A percentile compares a stretch with the other conserved stretches of the same genome.
Evolutionary conservation across 2,113 vertebrate species (phyloP).

Genomic region (Otus sunia): DNA sequence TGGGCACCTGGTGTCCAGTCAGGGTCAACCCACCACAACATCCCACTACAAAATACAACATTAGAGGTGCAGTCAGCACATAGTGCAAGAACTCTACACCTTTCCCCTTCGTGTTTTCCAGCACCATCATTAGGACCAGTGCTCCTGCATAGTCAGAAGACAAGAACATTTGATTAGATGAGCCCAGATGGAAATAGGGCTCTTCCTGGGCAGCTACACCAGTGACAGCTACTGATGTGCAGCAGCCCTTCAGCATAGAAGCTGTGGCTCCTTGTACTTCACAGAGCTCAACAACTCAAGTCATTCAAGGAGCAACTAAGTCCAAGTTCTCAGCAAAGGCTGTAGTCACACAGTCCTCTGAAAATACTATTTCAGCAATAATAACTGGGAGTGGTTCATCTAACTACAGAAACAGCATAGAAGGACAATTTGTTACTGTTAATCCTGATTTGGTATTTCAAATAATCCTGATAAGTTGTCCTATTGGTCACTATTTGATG

Average conservation of each 20-base stretch:
- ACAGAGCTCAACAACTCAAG: neutral
- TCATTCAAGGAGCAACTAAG: neutral
- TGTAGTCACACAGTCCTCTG: neutral
- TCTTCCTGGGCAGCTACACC: neutral
- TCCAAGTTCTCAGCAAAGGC: neutral
- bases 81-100: neutral
- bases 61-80: neutral
- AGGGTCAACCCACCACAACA: neutral
- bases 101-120: neutral
- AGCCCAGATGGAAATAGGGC: neutral
- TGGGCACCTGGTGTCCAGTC: neutral
- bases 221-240: neutral
- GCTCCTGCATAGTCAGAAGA: neutral
- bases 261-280: neutral
- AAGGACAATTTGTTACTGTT: neutral
- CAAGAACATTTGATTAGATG: neutral
- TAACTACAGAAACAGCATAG: neutral
- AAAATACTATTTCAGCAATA: neutral
- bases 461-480: neutral
- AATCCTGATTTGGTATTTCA: neutral
- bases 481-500: neutral
- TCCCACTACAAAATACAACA: neutral
- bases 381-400: rapidly evolving
- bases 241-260: neutral
- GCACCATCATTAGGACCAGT: neutral